phyloP scores from a whole-genome alignment of 2,888 invertebrate genomes.

The Machimus rusticus region DNA sequence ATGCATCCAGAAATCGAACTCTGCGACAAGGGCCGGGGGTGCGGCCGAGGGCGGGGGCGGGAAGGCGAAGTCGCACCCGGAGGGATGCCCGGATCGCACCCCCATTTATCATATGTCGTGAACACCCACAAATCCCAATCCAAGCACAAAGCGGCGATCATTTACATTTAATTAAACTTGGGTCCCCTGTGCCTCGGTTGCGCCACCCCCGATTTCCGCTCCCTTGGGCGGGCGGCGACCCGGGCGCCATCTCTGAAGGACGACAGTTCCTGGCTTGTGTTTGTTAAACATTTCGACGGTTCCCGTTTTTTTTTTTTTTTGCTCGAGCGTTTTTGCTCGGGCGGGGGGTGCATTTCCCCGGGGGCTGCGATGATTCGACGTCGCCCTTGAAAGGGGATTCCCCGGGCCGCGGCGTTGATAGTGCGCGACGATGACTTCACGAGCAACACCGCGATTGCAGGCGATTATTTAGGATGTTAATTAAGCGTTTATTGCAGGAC shows the following conservation, averaged over 20 bases:
- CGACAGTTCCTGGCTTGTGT: not conserved
- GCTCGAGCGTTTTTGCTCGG: too few relatives aligned
- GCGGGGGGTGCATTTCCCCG: not conserved
- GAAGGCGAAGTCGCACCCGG: not conserved
- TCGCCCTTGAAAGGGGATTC: slow-evolving; percentile 1
- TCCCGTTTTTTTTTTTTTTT: not conserved
- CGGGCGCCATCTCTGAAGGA: not conserved
- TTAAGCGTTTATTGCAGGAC: slow-evolving; percentile 12
- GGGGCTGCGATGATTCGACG: not conserved
- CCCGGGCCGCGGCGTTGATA: not conserved
- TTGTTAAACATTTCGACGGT: not conserved
- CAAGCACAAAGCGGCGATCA: slow-evolving; percentile 46
- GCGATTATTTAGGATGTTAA: slow-evolving; percentile 37
- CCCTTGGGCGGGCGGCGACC: not conserved
- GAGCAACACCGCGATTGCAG: not conserved
- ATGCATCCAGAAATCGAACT: not conserved
- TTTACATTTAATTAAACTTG: slow-evolving; percentile 48
- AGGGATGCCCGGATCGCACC: slow-evolving; percentile 19
- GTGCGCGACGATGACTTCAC: not conserved
- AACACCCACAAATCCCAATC: slow-evolving; percentile 50
- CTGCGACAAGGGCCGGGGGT: not conserved
- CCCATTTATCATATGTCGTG: slow-evolving; percentile 43
- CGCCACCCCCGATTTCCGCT: not conserved
- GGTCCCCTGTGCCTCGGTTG: not conserved
- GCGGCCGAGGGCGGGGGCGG: not conserved